phyloP scores from a whole-genome alignment of 2,113 vertebrate genomes.

The Pimephales promelas region DNA sequence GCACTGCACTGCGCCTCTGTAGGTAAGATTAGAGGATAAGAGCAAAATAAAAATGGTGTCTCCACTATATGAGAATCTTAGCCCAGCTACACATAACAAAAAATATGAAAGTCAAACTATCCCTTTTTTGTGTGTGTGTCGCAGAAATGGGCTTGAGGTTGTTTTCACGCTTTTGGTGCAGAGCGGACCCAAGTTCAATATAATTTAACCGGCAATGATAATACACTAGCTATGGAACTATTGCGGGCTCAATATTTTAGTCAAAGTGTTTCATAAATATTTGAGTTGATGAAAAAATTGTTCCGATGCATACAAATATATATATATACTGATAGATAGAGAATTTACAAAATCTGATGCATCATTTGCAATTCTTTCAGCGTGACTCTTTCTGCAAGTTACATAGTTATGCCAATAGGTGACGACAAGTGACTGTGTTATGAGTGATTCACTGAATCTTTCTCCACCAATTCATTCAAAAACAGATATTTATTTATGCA shows the following conservation, averaged over 20 bases:
- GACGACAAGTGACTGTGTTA: neutral
- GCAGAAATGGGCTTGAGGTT: neutral
- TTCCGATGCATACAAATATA: neutral
- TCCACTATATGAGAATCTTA: conserved; percentile 57
- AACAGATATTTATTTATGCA: neutral
- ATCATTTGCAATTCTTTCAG: neutral
- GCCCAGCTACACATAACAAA: conserved; percentile 42
- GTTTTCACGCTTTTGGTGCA: neutral
- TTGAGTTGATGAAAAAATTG: neutral
- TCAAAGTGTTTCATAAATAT: neutral
- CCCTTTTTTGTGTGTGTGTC: neutral
- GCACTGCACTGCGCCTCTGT: conserved; percentile 64
- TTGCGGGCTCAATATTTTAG: neutral
- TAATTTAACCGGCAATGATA: neutral
- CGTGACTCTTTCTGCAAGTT: neutral
- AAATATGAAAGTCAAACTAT: conserved; percentile 14
- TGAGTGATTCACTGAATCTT: neutral
- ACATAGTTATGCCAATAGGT: neutral
- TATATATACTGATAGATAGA: too few relatives aligned
- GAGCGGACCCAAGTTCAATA: neutral
- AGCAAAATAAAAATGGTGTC: conserved; percentile 63
- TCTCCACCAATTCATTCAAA: neutral
- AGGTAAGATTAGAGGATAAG: conserved; percentile 68
- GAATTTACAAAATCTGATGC: neutral
- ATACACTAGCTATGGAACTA: too few relatives aligned